Percentiles rank a stretch among this genome's conserved stretches.
These are phyloP conservation scores for Vireo altiloquus DNA, from an alignment of 2,113 vertebrate genomes.

Conservation along the genomic window DNA sequence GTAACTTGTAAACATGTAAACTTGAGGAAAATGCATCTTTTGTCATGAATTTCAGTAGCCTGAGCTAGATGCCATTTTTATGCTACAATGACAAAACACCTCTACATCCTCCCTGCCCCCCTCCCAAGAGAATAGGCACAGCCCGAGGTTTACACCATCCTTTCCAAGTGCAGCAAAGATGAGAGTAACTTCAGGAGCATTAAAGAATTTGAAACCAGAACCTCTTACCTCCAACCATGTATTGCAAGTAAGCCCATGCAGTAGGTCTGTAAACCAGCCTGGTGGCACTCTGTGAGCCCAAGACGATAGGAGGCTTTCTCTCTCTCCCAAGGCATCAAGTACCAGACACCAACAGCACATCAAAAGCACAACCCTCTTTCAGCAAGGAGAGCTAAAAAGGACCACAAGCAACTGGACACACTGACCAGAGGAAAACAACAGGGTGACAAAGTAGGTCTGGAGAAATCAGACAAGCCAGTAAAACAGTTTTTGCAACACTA, in stretches of 20 bases:
- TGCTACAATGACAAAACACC: too few relatives aligned
- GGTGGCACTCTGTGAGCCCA: background rate
- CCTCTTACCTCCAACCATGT: background rate
- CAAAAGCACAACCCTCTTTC: background rate
- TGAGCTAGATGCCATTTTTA: too few relatives aligned
- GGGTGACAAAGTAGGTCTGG: constrained; percentile 11
- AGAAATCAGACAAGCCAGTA: background rate
- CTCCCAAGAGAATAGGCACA: too few relatives aligned
- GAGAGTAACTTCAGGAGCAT: background rate
- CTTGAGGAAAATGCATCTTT: too few relatives aligned
- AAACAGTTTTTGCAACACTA: background rate
- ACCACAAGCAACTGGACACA: background rate
- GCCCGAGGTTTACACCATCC: too few relatives aligned
- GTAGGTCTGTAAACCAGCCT: background rate
- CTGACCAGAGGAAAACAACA: background rate
- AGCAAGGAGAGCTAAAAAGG: background rate
- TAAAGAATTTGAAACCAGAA: background rate
- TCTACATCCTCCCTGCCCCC: too few relatives aligned
- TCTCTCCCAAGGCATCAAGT: constrained; percentile 31
- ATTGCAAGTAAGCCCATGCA: background rate
- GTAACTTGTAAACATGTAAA: too few relatives aligned
- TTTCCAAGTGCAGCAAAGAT: background rate
- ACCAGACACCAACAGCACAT: background rate
- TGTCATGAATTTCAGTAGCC: too few relatives aligned
- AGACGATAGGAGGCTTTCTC: background rate